phyloP scores from a whole-genome alignment of 2,888 invertebrate species.

The Hyppa rectilinea region DNA sequence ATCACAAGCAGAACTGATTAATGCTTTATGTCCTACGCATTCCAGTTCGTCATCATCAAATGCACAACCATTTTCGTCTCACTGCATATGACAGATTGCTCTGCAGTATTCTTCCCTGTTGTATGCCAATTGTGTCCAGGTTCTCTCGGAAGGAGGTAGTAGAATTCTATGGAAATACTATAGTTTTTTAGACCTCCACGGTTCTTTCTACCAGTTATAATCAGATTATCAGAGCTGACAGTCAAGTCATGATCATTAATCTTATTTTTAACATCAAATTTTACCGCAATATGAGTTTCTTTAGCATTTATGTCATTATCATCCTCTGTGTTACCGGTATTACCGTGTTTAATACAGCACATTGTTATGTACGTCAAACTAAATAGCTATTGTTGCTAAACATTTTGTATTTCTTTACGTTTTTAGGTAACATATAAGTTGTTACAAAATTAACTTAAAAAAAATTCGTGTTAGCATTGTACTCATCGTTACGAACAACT shows the following conservation, averaged over 20 bases:
- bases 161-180: too few species aligned
- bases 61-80: not conserved
- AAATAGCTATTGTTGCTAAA: constrained; percentile 4
- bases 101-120: too few species aligned
- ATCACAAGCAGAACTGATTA: not conserved
- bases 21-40: not conserved
- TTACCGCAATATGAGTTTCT: not conserved
- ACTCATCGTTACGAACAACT: too few species aligned
- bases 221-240: not conserved
- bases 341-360: not conserved
- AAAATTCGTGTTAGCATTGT: too few species aligned
- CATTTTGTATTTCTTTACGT: not conserved
- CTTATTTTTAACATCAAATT: not conserved
- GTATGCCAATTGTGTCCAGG: too few species aligned
- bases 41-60: not conserved
- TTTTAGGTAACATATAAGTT: too few species aligned
- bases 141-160: too few species aligned
- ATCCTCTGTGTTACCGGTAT: not conserved
- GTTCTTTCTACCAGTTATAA: too few species aligned
- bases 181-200: too few species aligned
- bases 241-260: not conserved
- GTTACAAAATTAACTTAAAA: too few species aligned
- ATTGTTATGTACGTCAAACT: not conserved
- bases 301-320: not conserved
- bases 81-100: too few species aligned